Conservation (phyloP, 2,888 invertebrate genomes). For the Trichopoda pennipes region DNA sequence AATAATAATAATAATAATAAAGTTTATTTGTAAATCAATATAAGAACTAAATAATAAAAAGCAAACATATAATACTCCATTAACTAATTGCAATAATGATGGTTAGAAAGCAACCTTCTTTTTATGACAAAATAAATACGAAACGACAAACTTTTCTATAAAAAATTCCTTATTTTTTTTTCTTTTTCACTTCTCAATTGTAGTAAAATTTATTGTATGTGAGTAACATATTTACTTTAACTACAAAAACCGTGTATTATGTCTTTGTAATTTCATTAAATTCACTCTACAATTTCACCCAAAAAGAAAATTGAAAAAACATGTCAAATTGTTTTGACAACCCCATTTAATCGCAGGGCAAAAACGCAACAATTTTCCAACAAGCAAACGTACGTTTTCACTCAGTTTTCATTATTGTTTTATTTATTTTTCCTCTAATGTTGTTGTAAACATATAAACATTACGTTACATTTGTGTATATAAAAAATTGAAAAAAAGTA, state of each 20-base stretch:
- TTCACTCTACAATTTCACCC: constrained; percentile 59
- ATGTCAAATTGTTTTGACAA: constrained; percentile 67
- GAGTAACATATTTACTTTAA: constrained; percentile 3
- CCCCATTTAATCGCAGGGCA: constrained; percentile 50
- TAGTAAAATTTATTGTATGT: constrained; percentile 34
- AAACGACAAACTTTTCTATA: constrained; percentile 12
- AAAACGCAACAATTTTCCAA: constrained; percentile 49
- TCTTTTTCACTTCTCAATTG: constrained; percentile 36
- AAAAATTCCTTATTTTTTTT: constrained; percentile 42
- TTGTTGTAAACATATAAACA: constrained; percentile 50
- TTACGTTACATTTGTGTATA: constrained; percentile 49
- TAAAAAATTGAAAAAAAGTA: constrained; percentile 19
- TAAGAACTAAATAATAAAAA: constrained; percentile 2
- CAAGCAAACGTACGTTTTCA: constrained; percentile 44
- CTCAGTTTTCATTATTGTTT: constrained; percentile 41
- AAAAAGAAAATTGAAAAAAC: constrained; percentile 57
- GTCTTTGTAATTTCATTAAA: constrained; percentile 65
- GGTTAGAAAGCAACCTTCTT: constrained; percentile 17
- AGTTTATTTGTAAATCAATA: constrained; percentile 48
- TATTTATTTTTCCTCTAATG: constrained; percentile 26
- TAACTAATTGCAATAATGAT: constrained; percentile 63
- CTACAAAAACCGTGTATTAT: constrained; percentile 50
- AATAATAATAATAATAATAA: constrained; percentile 28
- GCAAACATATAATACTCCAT: constrained; percentile 54
- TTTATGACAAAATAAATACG: constrained; percentile 51